Conservation (phyloP, 2,888 invertebrate genomes). For the Gryllus longicercus region DNA sequence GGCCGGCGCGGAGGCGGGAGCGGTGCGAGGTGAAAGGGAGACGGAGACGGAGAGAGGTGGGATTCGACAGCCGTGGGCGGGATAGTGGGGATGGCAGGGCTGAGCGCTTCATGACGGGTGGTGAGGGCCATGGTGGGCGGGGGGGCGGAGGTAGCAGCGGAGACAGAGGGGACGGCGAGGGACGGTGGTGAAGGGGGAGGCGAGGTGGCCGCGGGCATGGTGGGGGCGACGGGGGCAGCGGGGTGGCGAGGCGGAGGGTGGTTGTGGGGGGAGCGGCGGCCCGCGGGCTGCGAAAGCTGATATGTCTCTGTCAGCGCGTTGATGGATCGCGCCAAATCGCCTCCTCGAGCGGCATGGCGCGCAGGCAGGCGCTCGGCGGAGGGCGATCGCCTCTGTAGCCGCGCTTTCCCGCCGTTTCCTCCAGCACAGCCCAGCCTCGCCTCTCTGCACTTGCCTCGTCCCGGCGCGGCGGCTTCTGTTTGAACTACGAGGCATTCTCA, state of each 20-base stretch:
- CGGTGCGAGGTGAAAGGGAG: neutral
- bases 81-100: too few relatives aligned
- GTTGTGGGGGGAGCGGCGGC: neutral
- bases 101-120: neutral
- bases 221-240: too few relatives aligned
- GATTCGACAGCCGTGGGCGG: neutral
- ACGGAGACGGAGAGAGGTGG: neutral
- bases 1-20: neutral
- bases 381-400: too few relatives aligned
- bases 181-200: neutral
- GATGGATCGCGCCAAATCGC: slow-evolving; percentile 17
- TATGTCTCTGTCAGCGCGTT: slow-evolving; percentile 9
- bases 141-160: neutral
- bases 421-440: too few relatives aligned
- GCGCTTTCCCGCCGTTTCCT: too few relatives aligned
- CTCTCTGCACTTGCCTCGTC: too few relatives aligned
- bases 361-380: too few relatives aligned
- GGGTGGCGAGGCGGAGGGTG: too few relatives aligned
- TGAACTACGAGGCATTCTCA: too few relatives aligned
- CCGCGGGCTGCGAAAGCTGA: slow-evolving; percentile 6
- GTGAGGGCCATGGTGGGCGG: too few relatives aligned
- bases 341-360: neutral
- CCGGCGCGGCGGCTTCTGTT: too few relatives aligned
- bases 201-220: neutral
- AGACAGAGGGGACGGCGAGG: neutral